Conservation (phyloP, 1,140 invertebrate genomes). For the Heterodera carotae region DNA sequence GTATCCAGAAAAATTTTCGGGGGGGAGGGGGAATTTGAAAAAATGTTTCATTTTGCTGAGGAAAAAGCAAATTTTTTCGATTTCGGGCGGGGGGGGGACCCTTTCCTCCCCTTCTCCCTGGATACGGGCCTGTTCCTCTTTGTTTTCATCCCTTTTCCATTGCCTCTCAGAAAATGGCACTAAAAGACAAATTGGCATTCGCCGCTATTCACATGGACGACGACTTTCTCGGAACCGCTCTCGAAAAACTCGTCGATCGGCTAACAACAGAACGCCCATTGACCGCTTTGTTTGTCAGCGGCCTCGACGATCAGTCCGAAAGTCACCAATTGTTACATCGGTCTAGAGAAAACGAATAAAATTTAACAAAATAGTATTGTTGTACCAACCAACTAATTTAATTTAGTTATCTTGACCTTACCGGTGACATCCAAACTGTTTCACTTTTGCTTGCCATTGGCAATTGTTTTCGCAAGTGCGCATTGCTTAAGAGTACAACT, state of each 20-base stretch:
- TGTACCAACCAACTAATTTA: too few relatives aligned
- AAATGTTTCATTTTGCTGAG: too few relatives aligned
- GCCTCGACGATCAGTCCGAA: conserved; percentile 46
- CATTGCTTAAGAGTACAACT: conserved; percentile 27
- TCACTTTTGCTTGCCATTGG: conserved; percentile 37
- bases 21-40: too few relatives aligned
- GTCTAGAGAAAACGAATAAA: conserved; percentile 21
- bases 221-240: conserved; percentile 36
- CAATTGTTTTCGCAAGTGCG: conserved; percentile 45
- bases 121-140: too few relatives aligned
- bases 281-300: conserved; percentile 45
- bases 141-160: not conserved
- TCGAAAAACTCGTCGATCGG: conserved; percentile 30
- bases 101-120: too few relatives aligned
- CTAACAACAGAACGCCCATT: conserved; percentile 25
- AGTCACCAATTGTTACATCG: conserved; percentile 38
- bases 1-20: too few relatives aligned
- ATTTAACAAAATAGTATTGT: conserved; percentile 11
- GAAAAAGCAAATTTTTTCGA: too few relatives aligned
- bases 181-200: conserved; percentile 50
- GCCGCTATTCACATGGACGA: conserved; percentile 55
- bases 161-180: conserved; percentile 33
- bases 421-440: conserved; percentile 46
- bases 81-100: too few relatives aligned
- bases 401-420: conserved; percentile 44